A percentile compares a stretch with the other conserved stretches of the same genome.
phyloP scores from a whole-genome alignment of 2,113 vertebrate species.

The Puffinus mauretanicus region DNA sequence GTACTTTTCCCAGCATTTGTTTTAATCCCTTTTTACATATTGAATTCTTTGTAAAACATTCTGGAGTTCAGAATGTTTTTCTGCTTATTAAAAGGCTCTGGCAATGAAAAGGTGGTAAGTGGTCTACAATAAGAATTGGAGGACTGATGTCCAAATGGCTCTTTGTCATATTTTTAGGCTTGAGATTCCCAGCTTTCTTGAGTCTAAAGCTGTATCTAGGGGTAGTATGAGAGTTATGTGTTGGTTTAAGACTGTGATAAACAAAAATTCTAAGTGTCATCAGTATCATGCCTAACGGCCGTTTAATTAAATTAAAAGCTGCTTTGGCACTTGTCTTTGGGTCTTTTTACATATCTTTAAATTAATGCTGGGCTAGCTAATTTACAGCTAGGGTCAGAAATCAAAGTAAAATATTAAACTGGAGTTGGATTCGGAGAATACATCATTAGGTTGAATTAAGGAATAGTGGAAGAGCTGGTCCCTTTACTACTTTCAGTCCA shows the following conservation, averaged over 20 bases:
- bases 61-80: background rate
- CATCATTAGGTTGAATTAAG: background rate
- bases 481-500: background rate
- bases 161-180: background rate
- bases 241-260: background rate
- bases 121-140: background rate
- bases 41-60: background rate
- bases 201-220: background rate
- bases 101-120: background rate
- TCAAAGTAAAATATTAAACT: background rate
- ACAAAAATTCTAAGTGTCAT: background rate
- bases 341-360: background rate
- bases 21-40: background rate
- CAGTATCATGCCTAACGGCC: background rate
- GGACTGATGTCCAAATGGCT: background rate
- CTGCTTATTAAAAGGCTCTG: background rate
- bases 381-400: background rate
- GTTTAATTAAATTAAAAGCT: background rate
- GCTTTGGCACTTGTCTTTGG: background rate
- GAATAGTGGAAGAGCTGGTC: background rate
- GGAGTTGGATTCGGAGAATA: background rate
- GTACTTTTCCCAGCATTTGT: background rate
- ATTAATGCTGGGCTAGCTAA: background rate
- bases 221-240: background rate
- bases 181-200: background rate